Evolutionary conservation across 2,113 vertebrate genomes (phyloP), one percentile per base, ranked within the genome.

Genomic region (Oriolus oriolus): DNA sequence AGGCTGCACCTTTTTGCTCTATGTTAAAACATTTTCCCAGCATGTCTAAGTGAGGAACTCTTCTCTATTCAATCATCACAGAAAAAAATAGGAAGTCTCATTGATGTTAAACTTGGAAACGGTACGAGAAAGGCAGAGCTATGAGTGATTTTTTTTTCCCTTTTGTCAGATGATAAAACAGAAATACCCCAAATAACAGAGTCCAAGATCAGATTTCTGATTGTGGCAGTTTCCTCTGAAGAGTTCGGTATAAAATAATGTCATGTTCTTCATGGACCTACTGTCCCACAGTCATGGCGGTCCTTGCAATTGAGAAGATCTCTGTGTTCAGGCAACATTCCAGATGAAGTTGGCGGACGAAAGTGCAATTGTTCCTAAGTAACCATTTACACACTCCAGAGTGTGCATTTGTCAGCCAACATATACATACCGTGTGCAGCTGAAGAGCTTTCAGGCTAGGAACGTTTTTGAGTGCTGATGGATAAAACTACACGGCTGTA

Each of bases 101-200:
- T 45, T 81, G 61, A 92, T 60, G 77, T 80, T 93, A 93, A 86
- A 97, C 56, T 91, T 93, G 65, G 95, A 94, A 92, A 79, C 16
- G 6, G 31, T 71, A 93, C 65, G 59, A 90, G 64, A 76, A 86
- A 86, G 93, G 49, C 13, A 91, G 44, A 27, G n/a, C 26, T 86
- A 33, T 28, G 56, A 49, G 24, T 59, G 42, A 37, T 24, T 27
- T 73, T 84, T 89, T 77, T 69, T 73, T 11, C 50, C 44, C 24
- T 68, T 89, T 83, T 94, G 65, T 87, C 52, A 47, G 79, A 57
- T n/a, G 54, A 87, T 88, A 80, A 96, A 96, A 68, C 11, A 84
- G 80, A 92, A 93, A 78, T 41, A 59, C 4, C 8, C 26, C 24
- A 73, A 90, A 66, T 47, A 33, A 37, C 27, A 64, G 30, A 30